Percentiles rank a stretch among this genome's conserved stretches.
phyloP scores from a whole-genome alignment of 2,797 vertebrate genomes.

The Steatocranus sp. region DNA sequence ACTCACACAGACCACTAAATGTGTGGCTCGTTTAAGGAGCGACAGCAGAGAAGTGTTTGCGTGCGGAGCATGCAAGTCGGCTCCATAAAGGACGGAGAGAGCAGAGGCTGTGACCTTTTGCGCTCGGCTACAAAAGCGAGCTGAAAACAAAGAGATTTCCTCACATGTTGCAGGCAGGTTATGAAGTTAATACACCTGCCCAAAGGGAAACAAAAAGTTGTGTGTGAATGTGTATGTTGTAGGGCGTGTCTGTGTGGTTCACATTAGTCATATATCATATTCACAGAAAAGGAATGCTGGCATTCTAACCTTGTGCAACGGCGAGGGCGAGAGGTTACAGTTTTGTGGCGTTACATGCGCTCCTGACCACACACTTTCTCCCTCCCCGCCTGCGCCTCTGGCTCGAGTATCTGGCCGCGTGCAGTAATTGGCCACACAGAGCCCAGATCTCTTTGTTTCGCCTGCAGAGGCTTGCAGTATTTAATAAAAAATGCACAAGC shows the following conservation, averaged over 20 bases:
- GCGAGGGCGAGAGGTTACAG: slow-evolving; percentile 31
- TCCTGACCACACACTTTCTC: slow-evolving; percentile 50
- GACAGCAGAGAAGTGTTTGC: slow-evolving; percentile 51
- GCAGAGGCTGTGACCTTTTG: slow-evolving; percentile 30
- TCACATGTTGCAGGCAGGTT: neutral
- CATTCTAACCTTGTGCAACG: neutral
- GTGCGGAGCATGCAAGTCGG: slow-evolving; percentile 50
- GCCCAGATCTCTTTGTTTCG: slow-evolving; percentile 68
- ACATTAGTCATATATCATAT: slow-evolving; percentile 9
- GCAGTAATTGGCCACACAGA: slow-evolving; percentile 73
- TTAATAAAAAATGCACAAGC: slow-evolving; percentile 54
- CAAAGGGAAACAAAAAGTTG: neutral
- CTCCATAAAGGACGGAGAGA: slow-evolving; percentile 24
- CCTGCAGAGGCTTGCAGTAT: slow-evolving; percentile 70
- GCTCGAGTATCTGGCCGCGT: slow-evolving; percentile 37
- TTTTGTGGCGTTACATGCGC: slow-evolving; percentile 34
- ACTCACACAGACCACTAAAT: slow-evolving; percentile 76
- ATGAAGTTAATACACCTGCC: slow-evolving; percentile 27
- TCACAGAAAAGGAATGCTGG: slow-evolving; percentile 30
- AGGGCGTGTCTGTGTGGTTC: neutral
- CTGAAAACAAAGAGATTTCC: neutral
- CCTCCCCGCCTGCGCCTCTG: slow-evolving; percentile 15
- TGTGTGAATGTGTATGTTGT: neutral
- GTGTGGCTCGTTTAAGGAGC: slow-evolving; percentile 71
- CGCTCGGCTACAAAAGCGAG: neutral